phyloP scores from a whole-genome alignment of 2,797 vertebrate genomes.

The Phoebastria nigripes region DNA sequence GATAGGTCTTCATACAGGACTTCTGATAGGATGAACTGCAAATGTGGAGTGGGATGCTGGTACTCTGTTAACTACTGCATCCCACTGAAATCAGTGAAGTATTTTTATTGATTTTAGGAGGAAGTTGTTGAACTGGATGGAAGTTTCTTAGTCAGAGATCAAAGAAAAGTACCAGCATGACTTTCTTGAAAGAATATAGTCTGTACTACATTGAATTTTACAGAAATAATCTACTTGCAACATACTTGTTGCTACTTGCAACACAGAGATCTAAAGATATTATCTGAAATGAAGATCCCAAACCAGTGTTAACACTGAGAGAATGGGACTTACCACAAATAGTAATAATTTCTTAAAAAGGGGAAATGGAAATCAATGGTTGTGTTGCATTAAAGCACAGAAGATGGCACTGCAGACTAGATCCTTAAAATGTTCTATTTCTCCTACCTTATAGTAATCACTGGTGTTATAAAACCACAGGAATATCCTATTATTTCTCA shows the following conservation, averaged over 20 bases:
- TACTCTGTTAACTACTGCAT: background rate
- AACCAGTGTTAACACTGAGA: background rate
- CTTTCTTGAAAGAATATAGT: background rate
- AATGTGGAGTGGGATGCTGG: background rate
- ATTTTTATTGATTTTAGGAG: background rate
- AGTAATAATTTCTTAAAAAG: background rate
- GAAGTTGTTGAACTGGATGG: background rate
- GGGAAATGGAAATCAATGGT: background rate
- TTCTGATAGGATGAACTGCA: background rate
- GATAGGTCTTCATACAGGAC: background rate
- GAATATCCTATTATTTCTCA: background rate
- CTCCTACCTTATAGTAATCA: background rate
- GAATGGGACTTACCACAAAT: background rate
- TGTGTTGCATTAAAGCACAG: constrained; percentile 34
- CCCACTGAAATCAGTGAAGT: background rate
- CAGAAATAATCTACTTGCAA: background rate
- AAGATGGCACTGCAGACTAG: constrained; percentile 67
- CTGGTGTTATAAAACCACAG: background rate
- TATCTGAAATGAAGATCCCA: background rate
- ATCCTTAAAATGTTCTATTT: background rate
- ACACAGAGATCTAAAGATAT: background rate
- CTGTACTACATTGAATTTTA: background rate
- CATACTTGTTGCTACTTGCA: background rate
- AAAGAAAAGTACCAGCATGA: background rate
- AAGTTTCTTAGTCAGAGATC: background rate